phyloP scores from a whole-genome alignment of 2,888 invertebrate species.

The Rhyacophila evoluta region DNA sequence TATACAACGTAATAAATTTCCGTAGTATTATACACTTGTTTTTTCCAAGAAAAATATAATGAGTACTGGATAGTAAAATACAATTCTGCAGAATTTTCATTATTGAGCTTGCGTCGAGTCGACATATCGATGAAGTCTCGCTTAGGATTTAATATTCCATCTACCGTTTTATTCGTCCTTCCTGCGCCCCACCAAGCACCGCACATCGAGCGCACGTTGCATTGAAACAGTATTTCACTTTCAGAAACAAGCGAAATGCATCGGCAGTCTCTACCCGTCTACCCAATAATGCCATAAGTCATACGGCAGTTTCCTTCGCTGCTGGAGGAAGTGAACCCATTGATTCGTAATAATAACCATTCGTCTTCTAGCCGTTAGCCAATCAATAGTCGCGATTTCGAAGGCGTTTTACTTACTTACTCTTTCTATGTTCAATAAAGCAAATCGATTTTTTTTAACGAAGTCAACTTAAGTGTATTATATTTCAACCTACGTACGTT shows the following conservation, averaged over 20 bases:
- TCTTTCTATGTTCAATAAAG: background rate
- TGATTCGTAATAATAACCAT: background rate
- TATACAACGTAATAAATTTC: no score
- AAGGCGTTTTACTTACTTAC: background rate
- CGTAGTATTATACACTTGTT: no score
- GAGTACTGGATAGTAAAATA: no score
- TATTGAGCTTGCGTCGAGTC: background rate
- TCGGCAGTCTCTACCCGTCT: background rate
- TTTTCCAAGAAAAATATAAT: no score
- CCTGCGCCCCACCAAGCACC: background rate
- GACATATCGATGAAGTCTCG: no score
- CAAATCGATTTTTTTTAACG: background rate
- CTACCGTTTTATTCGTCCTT: background rate
- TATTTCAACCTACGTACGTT: background rate
- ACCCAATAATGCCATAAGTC: background rate
- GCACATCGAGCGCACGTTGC: background rate
- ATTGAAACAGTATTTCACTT: background rate
- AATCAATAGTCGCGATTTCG: background rate
- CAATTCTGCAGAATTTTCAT: no score
- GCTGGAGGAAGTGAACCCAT: background rate
- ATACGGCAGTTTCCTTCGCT: background rate
- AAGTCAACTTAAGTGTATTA: background rate
- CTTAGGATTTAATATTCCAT: background rate
- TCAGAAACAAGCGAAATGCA: conserved; percentile 1
- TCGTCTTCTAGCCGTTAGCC: background rate